phyloP scores from a whole-genome alignment of 2,888 invertebrate genomes.

The Eudemis profundana region DNA sequence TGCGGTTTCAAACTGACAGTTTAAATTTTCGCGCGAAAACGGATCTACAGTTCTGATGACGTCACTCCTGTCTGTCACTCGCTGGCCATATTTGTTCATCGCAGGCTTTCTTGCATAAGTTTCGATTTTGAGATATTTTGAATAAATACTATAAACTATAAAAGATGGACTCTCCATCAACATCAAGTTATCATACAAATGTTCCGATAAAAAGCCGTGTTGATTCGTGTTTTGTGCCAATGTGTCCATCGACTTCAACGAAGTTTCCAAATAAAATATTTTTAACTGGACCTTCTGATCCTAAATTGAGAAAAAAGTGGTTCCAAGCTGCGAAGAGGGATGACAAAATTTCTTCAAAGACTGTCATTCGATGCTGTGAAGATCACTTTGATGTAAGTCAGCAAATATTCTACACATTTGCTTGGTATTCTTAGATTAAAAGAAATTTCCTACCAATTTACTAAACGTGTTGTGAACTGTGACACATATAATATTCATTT shows the following conservation, averaged over 20 bases:
- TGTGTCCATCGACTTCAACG: constrained; percentile 1
- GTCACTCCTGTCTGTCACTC: constrained; percentile 6
- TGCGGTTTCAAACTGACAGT: neutral
- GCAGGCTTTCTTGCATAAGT: neutral
- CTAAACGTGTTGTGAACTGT: neutral
- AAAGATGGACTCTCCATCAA: neutral
- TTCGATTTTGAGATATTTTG: neutral
- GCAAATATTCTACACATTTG: constrained; percentile 10
- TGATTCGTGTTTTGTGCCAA: constrained; percentile 6
- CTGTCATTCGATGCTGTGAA: constrained; percentile 21
- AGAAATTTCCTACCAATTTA: neutral
- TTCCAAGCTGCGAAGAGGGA: constrained; percentile 22
- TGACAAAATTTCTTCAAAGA: constrained; percentile 14
- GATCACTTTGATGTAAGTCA: constrained; percentile 23
- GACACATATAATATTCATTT: neutral
- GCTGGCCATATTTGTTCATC: neutral
- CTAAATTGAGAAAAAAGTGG: constrained; percentile 27
- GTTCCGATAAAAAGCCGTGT: constrained; percentile 1
- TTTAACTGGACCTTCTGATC: constrained; percentile 24
- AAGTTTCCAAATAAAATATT: constrained; percentile 23
- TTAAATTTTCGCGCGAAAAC: constrained; percentile 4
- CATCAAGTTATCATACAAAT: neutral
- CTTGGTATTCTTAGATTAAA: constrained; percentile 3
- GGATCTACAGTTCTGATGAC: constrained; percentile 1
- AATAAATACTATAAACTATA: neutral